phyloP scores from a whole-genome alignment of 92 coral and sea anemone species.

The Galaxea fascicularis region DNA sequence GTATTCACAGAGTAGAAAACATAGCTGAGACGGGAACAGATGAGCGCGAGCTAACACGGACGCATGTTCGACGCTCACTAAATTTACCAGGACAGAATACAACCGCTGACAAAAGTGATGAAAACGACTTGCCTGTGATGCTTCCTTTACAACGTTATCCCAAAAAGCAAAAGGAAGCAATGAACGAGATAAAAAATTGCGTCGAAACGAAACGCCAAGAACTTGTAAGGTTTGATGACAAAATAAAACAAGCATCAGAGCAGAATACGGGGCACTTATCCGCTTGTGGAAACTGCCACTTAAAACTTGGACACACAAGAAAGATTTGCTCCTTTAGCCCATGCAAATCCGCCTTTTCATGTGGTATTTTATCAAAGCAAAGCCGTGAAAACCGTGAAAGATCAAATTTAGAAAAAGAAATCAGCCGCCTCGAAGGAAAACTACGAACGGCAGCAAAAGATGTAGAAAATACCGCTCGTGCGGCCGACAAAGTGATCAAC shows the following conservation, averaged over 20 bases:
- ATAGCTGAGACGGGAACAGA: background rate
- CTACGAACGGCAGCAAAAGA: slow-evolving; percentile 31
- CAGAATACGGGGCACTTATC: slow-evolving; percentile 52
- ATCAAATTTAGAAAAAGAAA: slow-evolving; percentile 38
- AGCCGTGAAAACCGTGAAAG: slow-evolving; percentile 32
- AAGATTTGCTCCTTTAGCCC: slow-evolving; percentile 52
- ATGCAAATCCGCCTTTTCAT: slow-evolving; percentile 48
- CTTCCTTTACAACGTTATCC: slow-evolving; percentile 58
- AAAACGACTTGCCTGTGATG: slow-evolving; percentile 20
- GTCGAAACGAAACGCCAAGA: slow-evolving; percentile 32
- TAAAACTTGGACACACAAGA: slow-evolving; percentile 57
- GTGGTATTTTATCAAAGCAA: slow-evolving; percentile 48
- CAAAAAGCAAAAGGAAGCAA: slow-evolving; percentile 26
- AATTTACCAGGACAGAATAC: background rate
- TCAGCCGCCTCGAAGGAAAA: slow-evolving; percentile 16
- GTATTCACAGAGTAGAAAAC: background rate
- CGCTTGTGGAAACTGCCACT: slow-evolving; percentile 63
- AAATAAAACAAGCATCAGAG: slow-evolving; percentile 31
- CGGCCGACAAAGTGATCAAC: slow-evolving; percentile 50
- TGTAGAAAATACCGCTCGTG: slow-evolving; percentile 30
- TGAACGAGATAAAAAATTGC: background rate
- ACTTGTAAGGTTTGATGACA: slow-evolving; percentile 31
- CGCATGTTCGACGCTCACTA: slow-evolving; percentile 10
- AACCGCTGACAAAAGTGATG: background rate
- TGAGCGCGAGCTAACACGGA: too few species aligned